Conservation (phyloP, 1,140 invertebrate genomes). For the Leptonema lineaticorne region DNA sequence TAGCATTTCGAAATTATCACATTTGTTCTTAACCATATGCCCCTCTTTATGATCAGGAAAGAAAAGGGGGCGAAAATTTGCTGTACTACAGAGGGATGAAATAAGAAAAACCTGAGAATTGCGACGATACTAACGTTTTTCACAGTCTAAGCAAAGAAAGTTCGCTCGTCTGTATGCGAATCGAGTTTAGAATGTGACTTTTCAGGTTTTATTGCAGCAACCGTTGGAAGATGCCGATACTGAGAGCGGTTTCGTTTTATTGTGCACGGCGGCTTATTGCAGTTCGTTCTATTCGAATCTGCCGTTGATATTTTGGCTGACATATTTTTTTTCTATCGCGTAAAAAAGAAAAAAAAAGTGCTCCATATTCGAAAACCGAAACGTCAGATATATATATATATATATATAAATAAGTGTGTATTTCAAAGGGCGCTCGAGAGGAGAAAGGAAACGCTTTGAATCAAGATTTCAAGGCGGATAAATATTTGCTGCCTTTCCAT, state of each 20-base stretch:
- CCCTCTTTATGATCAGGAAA: not conserved
- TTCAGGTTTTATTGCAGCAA: conserved; percentile 6
- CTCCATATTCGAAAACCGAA: too few species aligned
- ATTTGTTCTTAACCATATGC: conserved; percentile 6
- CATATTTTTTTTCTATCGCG: conserved; percentile 1
- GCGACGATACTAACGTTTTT: not conserved
- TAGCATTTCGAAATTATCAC: not conserved
- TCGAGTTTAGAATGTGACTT: conserved; percentile 13
- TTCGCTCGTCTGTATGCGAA: not conserved
- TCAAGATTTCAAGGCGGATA: too few species aligned
- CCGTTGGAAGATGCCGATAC: conserved; percentile 3
- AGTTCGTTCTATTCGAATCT: conserved; percentile 8
- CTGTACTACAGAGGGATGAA: not conserved
- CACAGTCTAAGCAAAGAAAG: not conserved
- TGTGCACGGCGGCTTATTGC: conserved; percentile 22
- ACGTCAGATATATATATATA: too few species aligned
- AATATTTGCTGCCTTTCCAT: too few species aligned
- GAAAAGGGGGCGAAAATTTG: not conserved
- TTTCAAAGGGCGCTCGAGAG: too few species aligned
- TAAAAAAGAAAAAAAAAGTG: too few species aligned
- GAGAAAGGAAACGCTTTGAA: too few species aligned
- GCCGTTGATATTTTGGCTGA: conserved; percentile 13
- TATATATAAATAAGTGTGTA: too few species aligned
- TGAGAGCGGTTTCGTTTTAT: conserved; percentile 16
- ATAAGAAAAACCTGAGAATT: not conserved